Percentiles rank a stretch among this genome's conserved stretches.
Conservation (phyloP, 2,888 invertebrate genomes). For the Platycheirus albimanus region DNA sequence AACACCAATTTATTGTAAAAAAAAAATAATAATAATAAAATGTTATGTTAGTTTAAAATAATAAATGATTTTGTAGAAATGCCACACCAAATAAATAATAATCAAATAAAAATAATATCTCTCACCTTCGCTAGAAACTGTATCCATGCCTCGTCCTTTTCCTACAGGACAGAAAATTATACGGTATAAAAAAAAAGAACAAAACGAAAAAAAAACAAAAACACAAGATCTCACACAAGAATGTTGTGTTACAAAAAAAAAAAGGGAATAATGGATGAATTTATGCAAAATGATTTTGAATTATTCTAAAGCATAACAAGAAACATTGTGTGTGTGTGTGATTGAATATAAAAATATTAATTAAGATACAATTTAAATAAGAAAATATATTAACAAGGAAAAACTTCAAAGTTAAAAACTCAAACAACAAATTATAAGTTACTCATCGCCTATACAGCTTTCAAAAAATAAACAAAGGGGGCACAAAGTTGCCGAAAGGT, state of each 20-base stretch:
- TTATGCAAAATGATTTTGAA: conserved; percentile 1
- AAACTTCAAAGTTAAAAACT: neutral
- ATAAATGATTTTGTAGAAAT: conserved; percentile 10
- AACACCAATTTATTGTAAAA: conserved; percentile 5
- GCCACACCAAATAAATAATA: conserved; percentile 36
- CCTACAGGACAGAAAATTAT: conserved; percentile 83
- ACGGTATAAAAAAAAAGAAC: conserved; percentile 69
- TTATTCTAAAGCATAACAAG: neutral
- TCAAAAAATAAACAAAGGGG: no score
- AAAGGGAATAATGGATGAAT: conserved; percentile 14
- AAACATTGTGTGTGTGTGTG: conserved; percentile 8
- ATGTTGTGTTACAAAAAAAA: conserved; percentile 54
- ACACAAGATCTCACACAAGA: conserved; percentile 46
- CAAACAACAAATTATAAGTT: conserved; percentile 14
- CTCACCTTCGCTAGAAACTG: conserved; percentile 89
- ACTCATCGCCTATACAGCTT: no score
- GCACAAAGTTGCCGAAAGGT: no score
- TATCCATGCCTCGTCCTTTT: conserved; percentile 88
- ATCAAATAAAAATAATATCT: conserved; percentile 73
- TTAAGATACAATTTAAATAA: neutral
- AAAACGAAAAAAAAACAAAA: conserved; percentile 69
- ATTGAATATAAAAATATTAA: neutral
- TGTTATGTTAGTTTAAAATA: conserved; percentile 21
- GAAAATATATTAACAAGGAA: no score
- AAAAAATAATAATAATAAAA: conserved; percentile 17